Base-by-base conservation (phyloP, 2,113 vertebrate genomes). In the Tonatia bakeri region DNA sequence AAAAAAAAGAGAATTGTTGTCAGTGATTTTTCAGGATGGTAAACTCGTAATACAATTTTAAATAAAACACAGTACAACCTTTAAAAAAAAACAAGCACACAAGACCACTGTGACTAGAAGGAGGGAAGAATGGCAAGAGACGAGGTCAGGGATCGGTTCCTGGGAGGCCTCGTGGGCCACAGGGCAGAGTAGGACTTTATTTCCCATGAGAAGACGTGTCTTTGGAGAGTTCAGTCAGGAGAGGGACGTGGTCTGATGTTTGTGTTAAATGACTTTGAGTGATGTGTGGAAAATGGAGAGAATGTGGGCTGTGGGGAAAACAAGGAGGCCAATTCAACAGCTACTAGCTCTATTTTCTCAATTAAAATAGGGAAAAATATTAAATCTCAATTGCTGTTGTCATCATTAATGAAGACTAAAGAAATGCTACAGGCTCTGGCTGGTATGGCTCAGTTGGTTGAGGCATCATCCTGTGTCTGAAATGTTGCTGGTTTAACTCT, bases 321-420 rank as follows among this genome's bases (percentile, higher is more conserved):
- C 20, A 69, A 13, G 52, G 38, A 83, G 70, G 43, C 22, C 15
- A n/a, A 22, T 52, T 81, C 36, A 85, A 28, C 4, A 75, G 33
- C 43, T 72, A 38, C 33, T 73, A 59, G 38, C 43, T 94, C 64
- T 79, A 13, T 91, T 86, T 92, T 82, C 69, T 93, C 69, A 69
- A 38, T 67, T 54, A 56, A 69, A 82, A 47, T 47, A 75, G 69
- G 56, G 14, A 80, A 56, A 38, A 61, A 61, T 61, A 81, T 77
- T 80, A 90, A 83, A 86, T 80, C 81, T 80, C 61, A 80, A 24
- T 69, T 87, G 28, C 70, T 96, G 24, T 64, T 86, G 50, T 93
- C 95, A 54, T 59, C 26, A 8, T 70, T 96, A 92, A 70, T n/a
- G 73, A 73, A 73, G 77, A 67, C 45, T 73, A 28, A 50, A 83